A percentile compares a stretch with the other conserved stretches of the same genome.
Evolutionary conservation across 2,113 vertebrate genomes (phyloP).

Genomic region (Vulpes vulpes): DNA sequence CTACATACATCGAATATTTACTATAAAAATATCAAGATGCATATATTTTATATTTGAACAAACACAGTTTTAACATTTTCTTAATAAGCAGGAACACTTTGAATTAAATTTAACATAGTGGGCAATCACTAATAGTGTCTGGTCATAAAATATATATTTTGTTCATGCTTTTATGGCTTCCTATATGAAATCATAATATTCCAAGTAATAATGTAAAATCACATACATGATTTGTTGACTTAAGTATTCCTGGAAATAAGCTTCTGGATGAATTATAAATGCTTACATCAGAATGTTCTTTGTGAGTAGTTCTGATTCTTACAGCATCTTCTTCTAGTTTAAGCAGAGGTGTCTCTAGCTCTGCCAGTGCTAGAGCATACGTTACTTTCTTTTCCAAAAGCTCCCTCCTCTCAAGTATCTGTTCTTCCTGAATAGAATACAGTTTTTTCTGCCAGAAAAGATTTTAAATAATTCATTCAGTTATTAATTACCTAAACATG

Average conservation of each 20-base stretch:
- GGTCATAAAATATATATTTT: background rate
- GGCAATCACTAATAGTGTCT: background rate
- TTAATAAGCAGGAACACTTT: slow-evolving; percentile 26
- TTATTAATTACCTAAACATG: background rate
- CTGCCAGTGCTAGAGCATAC: slow-evolving; percentile 76
- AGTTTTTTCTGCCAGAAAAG: slow-evolving; percentile 80
- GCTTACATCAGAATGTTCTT: slow-evolving; percentile 75
- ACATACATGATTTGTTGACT: background rate
- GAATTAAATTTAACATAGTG: background rate
- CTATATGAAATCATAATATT: background rate
- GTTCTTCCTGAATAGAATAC: slow-evolving; percentile 55
- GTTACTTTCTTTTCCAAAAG: slow-evolving; percentile 73
- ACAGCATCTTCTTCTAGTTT: slow-evolving; percentile 80
- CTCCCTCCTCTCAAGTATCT: slow-evolving; percentile 61
- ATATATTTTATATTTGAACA: slow-evolving; percentile 29
- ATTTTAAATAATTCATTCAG: slow-evolving; percentile 49
- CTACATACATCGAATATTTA: slow-evolving; percentile 73
- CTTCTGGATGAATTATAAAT: background rate
- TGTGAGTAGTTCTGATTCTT: slow-evolving; percentile 69
- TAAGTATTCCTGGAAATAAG: background rate
- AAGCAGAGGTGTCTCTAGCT: slow-evolving; percentile 65
- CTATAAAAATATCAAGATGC: slow-evolving; percentile 41
- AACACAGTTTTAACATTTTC: background rate
- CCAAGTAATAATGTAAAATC: background rate
- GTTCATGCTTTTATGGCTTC: background rate